Conservation (phyloP, 2,113 vertebrate species). For the Paramormyrops kingsleyae region DNA sequence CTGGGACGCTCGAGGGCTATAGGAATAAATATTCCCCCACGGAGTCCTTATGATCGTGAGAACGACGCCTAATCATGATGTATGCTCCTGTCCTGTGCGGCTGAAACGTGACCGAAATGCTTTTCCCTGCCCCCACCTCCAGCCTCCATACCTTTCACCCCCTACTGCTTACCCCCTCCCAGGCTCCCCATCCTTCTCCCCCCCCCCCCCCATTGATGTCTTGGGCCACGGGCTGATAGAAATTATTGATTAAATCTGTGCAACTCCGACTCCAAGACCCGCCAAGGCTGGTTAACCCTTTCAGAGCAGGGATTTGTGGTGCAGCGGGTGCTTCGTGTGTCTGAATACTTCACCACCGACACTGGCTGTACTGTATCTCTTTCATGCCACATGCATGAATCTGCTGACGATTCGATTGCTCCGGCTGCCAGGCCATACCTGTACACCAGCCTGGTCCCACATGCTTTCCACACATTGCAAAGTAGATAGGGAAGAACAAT, state of each 20-base stretch:
- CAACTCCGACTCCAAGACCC: slow-evolving; percentile 68
- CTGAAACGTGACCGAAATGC: slow-evolving; percentile 68
- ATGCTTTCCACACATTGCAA: neutral
- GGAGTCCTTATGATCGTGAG: slow-evolving; percentile 68
- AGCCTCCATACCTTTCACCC: slow-evolving; percentile 42
- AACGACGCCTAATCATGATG: slow-evolving; percentile 68
- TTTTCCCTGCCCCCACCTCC: slow-evolving; percentile 59
- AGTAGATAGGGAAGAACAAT: neutral
- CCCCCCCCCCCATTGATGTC: slow-evolving; percentile 67
- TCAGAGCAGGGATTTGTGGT: slow-evolving; percentile 39
- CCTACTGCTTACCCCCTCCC: slow-evolving; percentile 36
- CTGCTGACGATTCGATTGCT: neutral
- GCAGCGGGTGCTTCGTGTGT: slow-evolving; percentile 29
- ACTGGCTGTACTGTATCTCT: slow-evolving; percentile 13
- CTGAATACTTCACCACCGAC: slow-evolving; percentile 9
- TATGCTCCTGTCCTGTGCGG: slow-evolving; percentile 66
- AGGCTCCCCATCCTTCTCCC: slow-evolving; percentile 46
- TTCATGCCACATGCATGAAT: slow-evolving; percentile 25
- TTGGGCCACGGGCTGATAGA: slow-evolving; percentile 79
- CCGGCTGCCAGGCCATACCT: neutral
- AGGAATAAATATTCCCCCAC: slow-evolving; percentile 60
- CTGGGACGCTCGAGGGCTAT: slow-evolving; percentile 44
- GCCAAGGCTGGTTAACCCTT: slow-evolving; percentile 73
- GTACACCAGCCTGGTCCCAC: neutral
- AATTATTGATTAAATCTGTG: slow-evolving; percentile 84